phyloP scores from a whole-genome alignment of 2,113 vertebrate species.

The Rhadina sibilatrix region DNA sequence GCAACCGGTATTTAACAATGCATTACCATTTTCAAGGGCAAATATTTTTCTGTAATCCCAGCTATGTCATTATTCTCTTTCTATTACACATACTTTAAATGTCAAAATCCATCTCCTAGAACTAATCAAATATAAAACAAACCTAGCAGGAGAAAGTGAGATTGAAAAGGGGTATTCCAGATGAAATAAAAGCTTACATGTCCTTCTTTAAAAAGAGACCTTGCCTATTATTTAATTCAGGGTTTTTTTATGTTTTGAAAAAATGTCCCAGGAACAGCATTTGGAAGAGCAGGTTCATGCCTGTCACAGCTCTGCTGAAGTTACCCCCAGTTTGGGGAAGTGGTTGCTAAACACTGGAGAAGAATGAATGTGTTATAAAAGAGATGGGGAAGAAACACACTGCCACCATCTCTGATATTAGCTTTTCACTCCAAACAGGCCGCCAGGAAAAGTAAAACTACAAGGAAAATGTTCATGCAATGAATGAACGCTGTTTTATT shows the following conservation, averaged over 20 bases:
- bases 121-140: constrained; percentile 30
- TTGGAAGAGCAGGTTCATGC: not conserved
- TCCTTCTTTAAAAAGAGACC: not conserved
- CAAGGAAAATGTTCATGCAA: not conserved
- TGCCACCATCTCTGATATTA: not conserved
- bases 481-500: not conserved
- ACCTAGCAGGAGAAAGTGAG: not conserved
- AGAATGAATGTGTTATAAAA: not conserved
- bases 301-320: not conserved
- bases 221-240: not conserved
- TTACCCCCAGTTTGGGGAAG: not conserved
- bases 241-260: not conserved
- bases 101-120: constrained; percentile 49
- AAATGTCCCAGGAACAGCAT: not conserved
- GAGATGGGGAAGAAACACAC: not conserved
- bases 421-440: not conserved
- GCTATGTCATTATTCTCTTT: constrained; percentile 37
- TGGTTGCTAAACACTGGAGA: not conserved
- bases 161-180: constrained; percentile 16
- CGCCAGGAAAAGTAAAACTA: not conserved
- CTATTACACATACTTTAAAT: constrained; percentile 47
- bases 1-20: constrained; percentile 30
- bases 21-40: constrained; percentile 49
- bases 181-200: not conserved
- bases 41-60: constrained; percentile 45